These are phyloP conservation scores for Syrmaticus mikado DNA, from an alignment of 2,113 vertebrate genomes.

Conservation along the genomic window DNA sequence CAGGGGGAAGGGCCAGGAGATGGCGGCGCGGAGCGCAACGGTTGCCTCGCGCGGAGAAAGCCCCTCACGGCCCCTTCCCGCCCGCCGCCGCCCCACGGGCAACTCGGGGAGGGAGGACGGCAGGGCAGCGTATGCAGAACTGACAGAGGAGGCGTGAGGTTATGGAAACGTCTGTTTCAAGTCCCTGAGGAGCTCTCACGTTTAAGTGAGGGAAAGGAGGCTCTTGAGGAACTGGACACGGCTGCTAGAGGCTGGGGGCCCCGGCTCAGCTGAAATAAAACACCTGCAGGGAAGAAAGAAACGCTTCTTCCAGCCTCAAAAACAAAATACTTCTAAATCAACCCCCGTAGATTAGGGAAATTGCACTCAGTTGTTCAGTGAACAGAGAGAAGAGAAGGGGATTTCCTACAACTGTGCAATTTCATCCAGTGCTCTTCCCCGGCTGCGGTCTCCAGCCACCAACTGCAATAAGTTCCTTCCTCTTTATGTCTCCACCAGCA, in stretches of 20 bases:
- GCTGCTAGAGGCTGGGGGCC: not conserved
- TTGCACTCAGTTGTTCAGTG: no score
- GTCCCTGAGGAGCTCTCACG: rapidly evolving
- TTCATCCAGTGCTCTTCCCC: rapidly evolving
- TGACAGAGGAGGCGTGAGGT: no score
- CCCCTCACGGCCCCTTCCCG: not conserved
- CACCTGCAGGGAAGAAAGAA: not conserved
- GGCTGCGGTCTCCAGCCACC: rapidly evolving
- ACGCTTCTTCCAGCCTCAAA: not conserved
- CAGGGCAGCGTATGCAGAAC: no score
- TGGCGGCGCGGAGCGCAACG: not conserved
- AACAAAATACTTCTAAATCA: not conserved
- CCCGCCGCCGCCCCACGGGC: no score
- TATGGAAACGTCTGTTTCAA: not conserved
- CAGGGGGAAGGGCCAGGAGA: not conserved
- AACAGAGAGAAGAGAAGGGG: rapidly evolving
- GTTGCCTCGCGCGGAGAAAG: not conserved
- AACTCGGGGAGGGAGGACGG: no score
- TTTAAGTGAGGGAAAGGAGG: not conserved
- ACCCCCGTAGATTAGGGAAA: not conserved
- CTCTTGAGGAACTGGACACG: not conserved
- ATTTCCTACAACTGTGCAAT: rapidly evolving
- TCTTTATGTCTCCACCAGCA: rapidly evolving
- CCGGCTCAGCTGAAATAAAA: not conserved
- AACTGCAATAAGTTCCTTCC: rapidly evolving